Conservation (phyloP, 2,888 invertebrate species). For the Chymomyza fuscimana region DNA sequence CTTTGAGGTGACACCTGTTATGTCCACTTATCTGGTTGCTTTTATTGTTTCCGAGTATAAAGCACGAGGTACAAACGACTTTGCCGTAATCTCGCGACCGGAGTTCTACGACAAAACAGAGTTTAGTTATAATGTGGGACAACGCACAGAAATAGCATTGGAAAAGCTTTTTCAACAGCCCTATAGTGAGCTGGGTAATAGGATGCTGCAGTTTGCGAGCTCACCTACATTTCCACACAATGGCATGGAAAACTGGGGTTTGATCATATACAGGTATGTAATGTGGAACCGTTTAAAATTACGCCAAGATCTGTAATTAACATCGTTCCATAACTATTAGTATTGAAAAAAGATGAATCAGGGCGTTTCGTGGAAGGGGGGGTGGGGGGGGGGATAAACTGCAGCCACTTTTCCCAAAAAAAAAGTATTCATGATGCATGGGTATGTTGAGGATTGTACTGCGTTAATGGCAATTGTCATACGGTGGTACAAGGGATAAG, state of each 20-base stretch:
- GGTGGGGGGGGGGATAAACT: too few relatives aligned
- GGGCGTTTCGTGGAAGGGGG: too few relatives aligned
- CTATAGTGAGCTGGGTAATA: slow-evolving; percentile 81
- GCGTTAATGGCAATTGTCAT: too few relatives aligned
- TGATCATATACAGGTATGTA: slow-evolving; percentile 89
- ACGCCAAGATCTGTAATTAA: too few relatives aligned
- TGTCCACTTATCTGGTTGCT: slow-evolving; percentile 92
- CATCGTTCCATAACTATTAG: too few relatives aligned
- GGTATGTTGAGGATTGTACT: too few relatives aligned
- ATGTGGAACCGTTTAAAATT: slow-evolving; percentile 67
- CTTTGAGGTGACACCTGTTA: slow-evolving; percentile 80
- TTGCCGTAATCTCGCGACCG: slow-evolving; percentile 84
- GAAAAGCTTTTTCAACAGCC: slow-evolving; percentile 86
- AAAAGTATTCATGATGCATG: too few relatives aligned
- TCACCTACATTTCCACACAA: slow-evolving; percentile 88
- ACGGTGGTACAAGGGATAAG: too few relatives aligned
- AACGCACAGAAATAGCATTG: slow-evolving; percentile 50
- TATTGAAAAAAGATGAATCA: too few relatives aligned
- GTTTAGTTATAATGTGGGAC: slow-evolving; percentile 81
- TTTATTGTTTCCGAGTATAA: slow-evolving; percentile 85
- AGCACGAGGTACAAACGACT: slow-evolving; percentile 50
- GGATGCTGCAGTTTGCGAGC: slow-evolving; percentile 88
- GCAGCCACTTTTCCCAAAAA: too few relatives aligned
- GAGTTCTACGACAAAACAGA: slow-evolving; percentile 84
- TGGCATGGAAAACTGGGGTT: slow-evolving; percentile 96